Conservation (phyloP, 2,113 vertebrate species). For the Ophiodon elongatus region DNA sequence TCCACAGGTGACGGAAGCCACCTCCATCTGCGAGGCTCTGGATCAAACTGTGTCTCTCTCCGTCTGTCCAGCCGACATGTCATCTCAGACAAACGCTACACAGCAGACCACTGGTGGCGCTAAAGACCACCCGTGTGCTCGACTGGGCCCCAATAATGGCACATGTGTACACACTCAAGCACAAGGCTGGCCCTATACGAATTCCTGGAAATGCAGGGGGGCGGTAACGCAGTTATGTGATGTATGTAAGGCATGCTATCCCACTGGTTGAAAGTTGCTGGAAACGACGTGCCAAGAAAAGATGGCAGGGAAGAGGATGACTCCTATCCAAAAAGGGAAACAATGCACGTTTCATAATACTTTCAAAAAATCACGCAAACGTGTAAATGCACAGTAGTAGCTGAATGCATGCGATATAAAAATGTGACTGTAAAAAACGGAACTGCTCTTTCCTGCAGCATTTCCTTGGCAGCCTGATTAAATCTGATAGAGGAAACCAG, state of each 20-base stretch:
- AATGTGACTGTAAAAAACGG: too few relatives aligned
- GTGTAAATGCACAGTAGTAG: not conserved
- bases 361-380: not conserved
- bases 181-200: not conserved
- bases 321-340: not conserved
- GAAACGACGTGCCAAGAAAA: not conserved
- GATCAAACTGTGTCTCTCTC: not conserved
- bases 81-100: too few relatives aligned
- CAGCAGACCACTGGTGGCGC: not conserved
- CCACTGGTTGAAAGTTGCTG: not conserved
- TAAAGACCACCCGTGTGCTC: not conserved
- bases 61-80: too few relatives aligned
- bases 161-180: not conserved
- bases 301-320: not conserved
- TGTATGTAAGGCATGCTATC: not conserved
- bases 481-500: slow-evolving; percentile 30
- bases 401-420: not conserved
- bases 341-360: not conserved
- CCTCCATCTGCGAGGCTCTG: not conserved
- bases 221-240: not conserved
- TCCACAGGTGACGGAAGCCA: not conserved
- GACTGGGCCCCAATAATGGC: not conserved
- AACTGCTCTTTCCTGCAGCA: not conserved
- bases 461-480: slow-evolving; percentile 27
- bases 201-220: not conserved